Evolutionary conservation across 2,888 invertebrate genomes (phyloP).

Genomic region (Acrocera orbiculus): DNA sequence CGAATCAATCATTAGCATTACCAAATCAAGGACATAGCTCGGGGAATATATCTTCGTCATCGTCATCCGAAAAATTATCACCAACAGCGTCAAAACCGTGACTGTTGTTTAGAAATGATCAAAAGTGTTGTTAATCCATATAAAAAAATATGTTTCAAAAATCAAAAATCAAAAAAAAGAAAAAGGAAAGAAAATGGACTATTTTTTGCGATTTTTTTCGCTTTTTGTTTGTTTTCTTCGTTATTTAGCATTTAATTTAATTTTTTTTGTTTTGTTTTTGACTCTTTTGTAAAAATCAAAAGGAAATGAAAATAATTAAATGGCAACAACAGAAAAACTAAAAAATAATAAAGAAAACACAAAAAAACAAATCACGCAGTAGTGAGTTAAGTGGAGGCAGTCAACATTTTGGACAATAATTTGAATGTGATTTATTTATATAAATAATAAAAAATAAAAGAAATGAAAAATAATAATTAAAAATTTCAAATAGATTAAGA

Average conservation of each 20-base stretch:
- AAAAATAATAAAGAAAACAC: constrained; percentile 9
- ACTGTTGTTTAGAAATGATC: constrained; percentile 4
- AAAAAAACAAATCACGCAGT: constrained; percentile 19
- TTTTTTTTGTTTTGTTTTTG: no score
- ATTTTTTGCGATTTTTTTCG: no score
- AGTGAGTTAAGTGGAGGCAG: no score
- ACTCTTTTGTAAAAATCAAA: neutral
- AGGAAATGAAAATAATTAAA: neutral
- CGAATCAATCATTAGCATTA: constrained; percentile 15
- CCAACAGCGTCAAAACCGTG: constrained; percentile 17
- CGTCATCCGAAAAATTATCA: constrained; percentile 27
- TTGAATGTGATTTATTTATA: constrained; percentile 31
- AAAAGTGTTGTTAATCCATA: no score
- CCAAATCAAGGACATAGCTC: constrained; percentile 18
- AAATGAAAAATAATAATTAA: neutral
- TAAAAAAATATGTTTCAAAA: neutral
- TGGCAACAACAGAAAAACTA: neutral
- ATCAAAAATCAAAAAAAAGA: neutral
- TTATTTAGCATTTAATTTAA: no score
- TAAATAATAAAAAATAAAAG: neutral
- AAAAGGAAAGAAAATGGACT: neutral
- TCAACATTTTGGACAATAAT: constrained; percentile 34
- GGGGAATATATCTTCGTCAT: constrained; percentile 26
- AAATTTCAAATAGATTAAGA: neutral
- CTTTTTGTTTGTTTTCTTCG: no score